phyloP scores from a whole-genome alignment of 2,888 invertebrate genomes.

The Falcaria lacertinaria region DNA sequence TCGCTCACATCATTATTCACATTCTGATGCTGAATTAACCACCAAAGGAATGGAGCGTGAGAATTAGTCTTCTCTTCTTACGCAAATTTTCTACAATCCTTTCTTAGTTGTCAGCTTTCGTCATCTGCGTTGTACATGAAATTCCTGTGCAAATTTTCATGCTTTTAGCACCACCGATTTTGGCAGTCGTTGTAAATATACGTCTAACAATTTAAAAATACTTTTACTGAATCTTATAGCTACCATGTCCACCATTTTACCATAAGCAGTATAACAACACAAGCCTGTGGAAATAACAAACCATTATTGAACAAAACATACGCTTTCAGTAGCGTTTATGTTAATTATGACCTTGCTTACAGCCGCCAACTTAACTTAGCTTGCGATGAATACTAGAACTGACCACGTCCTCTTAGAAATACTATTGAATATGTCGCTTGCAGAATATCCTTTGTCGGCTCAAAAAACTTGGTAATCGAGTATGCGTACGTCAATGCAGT shows the following conservation, averaged over 20 bases:
- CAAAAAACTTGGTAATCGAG: background rate
- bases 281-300: background rate
- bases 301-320: background rate
- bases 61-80: too few species aligned
- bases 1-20: background rate
- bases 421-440: background rate
- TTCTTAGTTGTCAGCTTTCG: too few species aligned
- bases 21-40: too few species aligned
- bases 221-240: too few species aligned
- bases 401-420: background rate
- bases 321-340: background rate
- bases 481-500: background rate
- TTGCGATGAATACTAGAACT: background rate
- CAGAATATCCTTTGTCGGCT: background rate
- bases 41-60: too few species aligned
- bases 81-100: too few species aligned
- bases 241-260: too few species aligned
- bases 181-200: too few species aligned
- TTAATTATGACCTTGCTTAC: background rate
- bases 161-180: too few species aligned
- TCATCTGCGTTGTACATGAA: too few species aligned
- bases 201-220: too few species aligned
- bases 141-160: too few species aligned
- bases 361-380: background rate
- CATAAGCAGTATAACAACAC: background rate